Base-by-base conservation (phyloP, 2,113 vertebrate genomes). In the Hippocampus mohnikei region DNA sequence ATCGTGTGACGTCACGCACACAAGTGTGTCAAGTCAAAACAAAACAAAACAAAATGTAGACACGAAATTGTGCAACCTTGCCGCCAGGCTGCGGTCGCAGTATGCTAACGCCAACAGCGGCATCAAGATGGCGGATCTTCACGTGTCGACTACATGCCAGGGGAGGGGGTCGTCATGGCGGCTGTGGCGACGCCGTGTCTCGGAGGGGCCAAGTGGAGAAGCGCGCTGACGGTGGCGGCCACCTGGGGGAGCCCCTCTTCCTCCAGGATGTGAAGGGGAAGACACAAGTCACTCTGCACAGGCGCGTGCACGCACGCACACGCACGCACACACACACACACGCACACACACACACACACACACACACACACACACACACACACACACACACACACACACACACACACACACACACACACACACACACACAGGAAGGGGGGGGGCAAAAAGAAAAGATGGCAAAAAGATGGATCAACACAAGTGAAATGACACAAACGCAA, bases 191-290 rank as follows among this genome's bases (percentile, higher is more conserved):
- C n/a, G 53, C 80, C 16, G 66, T 91, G 90, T 85, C 95, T 94
- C 79, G 94, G 95, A 12, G 95, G 96, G 70, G 96, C 96, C 76
- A 97, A 92, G 50, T 95, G 93, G 85, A 98, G 93, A 89, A 98
- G 94, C 21, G 95, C 94, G 70, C 93, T 88, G 55, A 99, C 95
- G 5, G 96, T 99, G 80, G 91, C 91, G 11, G 96, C 95, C 81
- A 98, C 95, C 92, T 95, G 95, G 85, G 94, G 88, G 92, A 99
- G 91, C 82, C 97, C 96, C 80, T 93, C 94, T 91, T 98, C 96
- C 94, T 98, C 97, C 94, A 99, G 93, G 91, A 99, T 98, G 93
- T 98, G 96, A 42, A 96, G 95, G 87, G 97, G 97, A 87, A 98
- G 95, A 92, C 97, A 99, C 87, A 99, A 93, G 87, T 94, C 94